Evolutionary conservation across 2,797 vertebrate genomes (phyloP).

Genomic region (Melanotaenia boesemani): DNA sequence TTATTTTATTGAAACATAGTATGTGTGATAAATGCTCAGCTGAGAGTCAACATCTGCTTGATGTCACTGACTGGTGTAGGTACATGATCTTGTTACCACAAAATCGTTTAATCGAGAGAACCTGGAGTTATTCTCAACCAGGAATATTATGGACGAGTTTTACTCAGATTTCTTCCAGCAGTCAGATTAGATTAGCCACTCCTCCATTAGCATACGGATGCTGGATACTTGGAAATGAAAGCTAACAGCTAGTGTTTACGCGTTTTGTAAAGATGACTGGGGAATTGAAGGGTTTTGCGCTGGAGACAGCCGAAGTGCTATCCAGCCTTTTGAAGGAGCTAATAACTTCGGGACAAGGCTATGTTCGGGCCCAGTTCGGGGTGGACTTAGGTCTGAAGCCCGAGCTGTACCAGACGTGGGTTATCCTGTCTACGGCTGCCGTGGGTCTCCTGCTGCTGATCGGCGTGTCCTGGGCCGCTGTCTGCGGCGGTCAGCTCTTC

Average conservation of each 20-base stretch:
- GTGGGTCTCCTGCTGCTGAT: slow-evolving; percentile 83
- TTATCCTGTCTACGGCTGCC: slow-evolving; percentile 82
- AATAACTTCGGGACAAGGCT: slow-evolving; percentile 85
- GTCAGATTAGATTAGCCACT: slow-evolving; percentile 66
- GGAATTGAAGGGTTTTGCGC: slow-evolving; percentile 83
- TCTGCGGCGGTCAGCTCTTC: slow-evolving; percentile 67
- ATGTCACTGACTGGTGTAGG: neutral
- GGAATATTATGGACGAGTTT: neutral
- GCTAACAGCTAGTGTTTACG: slow-evolving; percentile 53
- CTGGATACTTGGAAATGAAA: slow-evolving; percentile 33
- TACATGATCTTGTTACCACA: neutral
- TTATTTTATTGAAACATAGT: neutral
- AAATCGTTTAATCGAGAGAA: neutral
- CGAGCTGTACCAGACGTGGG: slow-evolving; percentile 88
- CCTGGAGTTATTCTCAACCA: neutral
- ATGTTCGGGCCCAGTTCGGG: slow-evolving; percentile 87
- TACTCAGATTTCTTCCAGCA: slow-evolving; percentile 7
- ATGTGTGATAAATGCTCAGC: neutral
- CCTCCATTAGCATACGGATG: slow-evolving; percentile 66
- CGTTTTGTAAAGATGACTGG: slow-evolving; percentile 82
- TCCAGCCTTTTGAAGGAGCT: slow-evolving; percentile 87
- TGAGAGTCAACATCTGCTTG: neutral
- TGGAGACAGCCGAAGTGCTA: slow-evolving; percentile 89
- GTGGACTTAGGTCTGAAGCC: slow-evolving; percentile 90
- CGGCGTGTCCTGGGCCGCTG: slow-evolving; percentile 77